Conservation (phyloP, 1,140 invertebrate species). For the Drosophila ananassae region DNA sequence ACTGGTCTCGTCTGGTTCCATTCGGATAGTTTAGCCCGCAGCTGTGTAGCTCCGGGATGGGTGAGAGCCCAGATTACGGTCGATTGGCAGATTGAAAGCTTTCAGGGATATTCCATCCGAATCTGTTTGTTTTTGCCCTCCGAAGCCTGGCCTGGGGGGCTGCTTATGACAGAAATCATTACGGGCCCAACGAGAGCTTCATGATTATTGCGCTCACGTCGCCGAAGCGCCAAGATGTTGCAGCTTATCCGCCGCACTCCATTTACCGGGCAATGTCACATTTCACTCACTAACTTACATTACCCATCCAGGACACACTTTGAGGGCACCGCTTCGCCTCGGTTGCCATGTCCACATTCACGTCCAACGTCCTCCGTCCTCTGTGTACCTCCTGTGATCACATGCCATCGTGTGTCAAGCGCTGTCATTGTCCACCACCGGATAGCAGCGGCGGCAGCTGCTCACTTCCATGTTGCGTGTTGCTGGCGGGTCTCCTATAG, state of each 20-base stretch:
- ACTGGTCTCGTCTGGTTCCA: slow-evolving; percentile 21
- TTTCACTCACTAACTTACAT: slow-evolving; percentile 42
- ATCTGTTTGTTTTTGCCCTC: slow-evolving; percentile 5
- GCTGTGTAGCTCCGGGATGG: slow-evolving; percentile 28
- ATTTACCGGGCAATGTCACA: slow-evolving; percentile 39
- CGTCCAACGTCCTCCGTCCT: not conserved
- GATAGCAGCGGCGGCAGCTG: slow-evolving; percentile 43
- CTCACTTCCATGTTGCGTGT: slow-evolving; percentile 62
- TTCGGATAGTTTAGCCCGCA: slow-evolving; percentile 39
- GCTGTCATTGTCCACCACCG: slow-evolving; percentile 50
- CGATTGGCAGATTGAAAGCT: slow-evolving; percentile 2
- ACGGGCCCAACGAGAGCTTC: slow-evolving; percentile 18
- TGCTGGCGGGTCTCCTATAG: slow-evolving; percentile 17
- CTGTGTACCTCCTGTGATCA: slow-evolving; percentile 36
- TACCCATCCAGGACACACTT: slow-evolving; percentile 50
- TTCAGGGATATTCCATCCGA: not conserved
- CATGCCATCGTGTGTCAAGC: slow-evolving; percentile 58
- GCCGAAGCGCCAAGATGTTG: slow-evolving; percentile 5
- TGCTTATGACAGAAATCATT: slow-evolving; percentile 39
- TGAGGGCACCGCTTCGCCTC: slow-evolving; percentile 35
- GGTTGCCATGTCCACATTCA: slow-evolving; percentile 1
- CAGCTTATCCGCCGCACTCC: slow-evolving; percentile 43
- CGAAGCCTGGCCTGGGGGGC: not conserved
- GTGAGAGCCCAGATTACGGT: slow-evolving; percentile 1
- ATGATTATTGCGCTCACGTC: slow-evolving; percentile 34